Conservation (phyloP, 2,113 vertebrate species). For the Laticauda colubrina region DNA sequence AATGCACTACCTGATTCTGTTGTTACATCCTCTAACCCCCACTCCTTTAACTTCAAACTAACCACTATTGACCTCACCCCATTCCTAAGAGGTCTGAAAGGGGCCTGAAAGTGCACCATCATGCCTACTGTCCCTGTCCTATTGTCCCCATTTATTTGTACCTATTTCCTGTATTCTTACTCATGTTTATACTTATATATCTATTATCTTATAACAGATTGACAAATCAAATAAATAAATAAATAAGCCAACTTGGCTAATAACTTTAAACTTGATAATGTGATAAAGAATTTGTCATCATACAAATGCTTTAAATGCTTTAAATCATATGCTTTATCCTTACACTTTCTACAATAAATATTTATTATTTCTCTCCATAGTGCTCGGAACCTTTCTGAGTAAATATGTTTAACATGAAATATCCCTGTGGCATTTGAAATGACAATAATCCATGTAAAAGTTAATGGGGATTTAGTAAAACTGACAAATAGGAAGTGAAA, state of each 20-base stretch:
- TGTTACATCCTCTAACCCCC: no score
- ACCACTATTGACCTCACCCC: no score
- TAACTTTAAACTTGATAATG: background rate
- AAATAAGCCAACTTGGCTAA: background rate
- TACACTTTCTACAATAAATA: slow-evolving; percentile 35
- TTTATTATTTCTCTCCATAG: slow-evolving; percentile 8
- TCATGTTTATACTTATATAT: no score
- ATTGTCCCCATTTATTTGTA: no score
- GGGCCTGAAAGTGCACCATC: no score
- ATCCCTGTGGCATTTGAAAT: slow-evolving; percentile 47
- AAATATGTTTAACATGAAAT: slow-evolving; percentile 31
- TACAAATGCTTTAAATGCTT: background rate
- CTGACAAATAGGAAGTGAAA: slow-evolving; percentile 18
- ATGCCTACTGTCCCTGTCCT: no score
- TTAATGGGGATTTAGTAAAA: slow-evolving; percentile 52
- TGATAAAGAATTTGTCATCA: background rate
- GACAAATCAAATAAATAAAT: no score
- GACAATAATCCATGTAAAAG: slow-evolving; percentile 47
- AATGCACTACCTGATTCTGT: no score
- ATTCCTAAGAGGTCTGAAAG: no score
- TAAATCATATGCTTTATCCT: background rate
- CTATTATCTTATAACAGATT: no score
- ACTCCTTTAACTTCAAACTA: no score
- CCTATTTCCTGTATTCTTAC: no score
- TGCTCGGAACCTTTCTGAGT: slow-evolving; percentile 30